Evolutionary conservation across 1,140 invertebrate genomes (phyloP).

Genomic region (Pachypeltis micranthus): DNA sequence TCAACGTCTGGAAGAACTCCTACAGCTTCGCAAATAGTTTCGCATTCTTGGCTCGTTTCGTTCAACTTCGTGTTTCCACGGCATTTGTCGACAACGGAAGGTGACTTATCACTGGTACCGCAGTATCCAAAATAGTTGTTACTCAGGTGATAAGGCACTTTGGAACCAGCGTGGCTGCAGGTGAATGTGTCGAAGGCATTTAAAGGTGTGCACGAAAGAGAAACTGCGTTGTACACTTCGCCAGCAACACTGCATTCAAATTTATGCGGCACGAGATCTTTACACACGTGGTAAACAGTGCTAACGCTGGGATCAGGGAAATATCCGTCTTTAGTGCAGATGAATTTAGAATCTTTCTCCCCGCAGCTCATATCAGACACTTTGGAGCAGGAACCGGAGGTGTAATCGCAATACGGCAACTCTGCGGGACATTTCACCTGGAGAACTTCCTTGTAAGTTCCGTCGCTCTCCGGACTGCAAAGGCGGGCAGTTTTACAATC

Average conservation of each 20-base stretch:
- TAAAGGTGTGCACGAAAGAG: neutral
- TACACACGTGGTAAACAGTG: constrained; percentile 5
- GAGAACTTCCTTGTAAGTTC: neutral
- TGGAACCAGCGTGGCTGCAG: neutral
- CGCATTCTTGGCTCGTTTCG: constrained; percentile 5
- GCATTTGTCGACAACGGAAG: constrained; percentile 11
- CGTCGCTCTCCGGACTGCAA: neutral
- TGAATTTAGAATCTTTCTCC: constrained; percentile 6
- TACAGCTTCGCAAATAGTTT: constrained; percentile 1
- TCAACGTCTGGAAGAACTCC: constrained; percentile 5
- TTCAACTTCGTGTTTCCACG: constrained; percentile 7
- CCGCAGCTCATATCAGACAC: neutral
- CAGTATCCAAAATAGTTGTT: constrained; percentile 15
- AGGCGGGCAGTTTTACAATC: constrained; percentile 14
- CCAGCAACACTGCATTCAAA: neutral
- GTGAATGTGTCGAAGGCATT: neutral
- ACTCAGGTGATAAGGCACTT: neutral
- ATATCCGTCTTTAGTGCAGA: constrained; percentile 15
- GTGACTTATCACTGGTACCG: neutral
- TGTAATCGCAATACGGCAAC: constrained; percentile 11
- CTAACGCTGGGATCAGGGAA: constrained; percentile 16
- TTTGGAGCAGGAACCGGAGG: constrained; percentile 8
- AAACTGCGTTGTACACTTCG: neutral
- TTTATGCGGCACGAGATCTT: neutral
- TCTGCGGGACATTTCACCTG: neutral